Percentiles rank a stretch among this genome's conserved stretches.
These are phyloP conservation scores for Toxostoma redivivum DNA, from an alignment of 2,113 vertebrate genomes.

Conservation along the genomic window DNA sequence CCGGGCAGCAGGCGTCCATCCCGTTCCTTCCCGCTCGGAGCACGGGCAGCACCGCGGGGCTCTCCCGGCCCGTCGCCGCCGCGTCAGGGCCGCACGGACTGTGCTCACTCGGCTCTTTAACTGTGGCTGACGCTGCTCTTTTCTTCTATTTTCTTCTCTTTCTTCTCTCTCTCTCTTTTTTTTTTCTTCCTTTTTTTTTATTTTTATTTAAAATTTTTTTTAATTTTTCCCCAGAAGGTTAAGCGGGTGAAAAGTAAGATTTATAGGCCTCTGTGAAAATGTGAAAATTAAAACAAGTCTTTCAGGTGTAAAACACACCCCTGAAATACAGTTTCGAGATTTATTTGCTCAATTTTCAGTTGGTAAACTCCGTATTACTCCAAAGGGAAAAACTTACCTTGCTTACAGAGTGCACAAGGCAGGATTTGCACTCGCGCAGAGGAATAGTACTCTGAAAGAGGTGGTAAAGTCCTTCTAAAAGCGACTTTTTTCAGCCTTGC, in stretches of 20 bases:
- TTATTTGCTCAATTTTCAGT: slow-evolving; percentile 31
- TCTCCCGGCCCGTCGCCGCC: neutral
- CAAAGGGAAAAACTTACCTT: neutral
- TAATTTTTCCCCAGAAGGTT: neutral
- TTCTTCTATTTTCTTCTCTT: accelerated
- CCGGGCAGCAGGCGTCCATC: neutral
- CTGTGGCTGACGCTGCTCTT: neutral
- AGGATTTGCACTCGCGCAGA: neutral
- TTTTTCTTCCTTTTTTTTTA: neutral
- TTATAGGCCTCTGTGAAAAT: slow-evolving; percentile 27
- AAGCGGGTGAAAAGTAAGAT: neutral
- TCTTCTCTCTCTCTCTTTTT: accelerated
- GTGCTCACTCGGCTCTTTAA: neutral
- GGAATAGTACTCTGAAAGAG: neutral
- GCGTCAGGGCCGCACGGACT: neutral
- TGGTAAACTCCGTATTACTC: slow-evolving; percentile 29
- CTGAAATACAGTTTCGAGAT: neutral
- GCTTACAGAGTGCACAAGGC: neutral
- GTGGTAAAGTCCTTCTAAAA: neutral
- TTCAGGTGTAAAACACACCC: neutral
- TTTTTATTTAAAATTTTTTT: accelerated
- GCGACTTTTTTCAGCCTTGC: neutral
- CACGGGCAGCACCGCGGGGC: neutral
- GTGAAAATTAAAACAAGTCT: slow-evolving; percentile 23
- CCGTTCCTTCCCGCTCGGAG: neutral